These are phyloP conservation scores for Cistogaster globosa DNA, from an alignment of 2,888 invertebrate species.

Conservation along the genomic window DNA sequence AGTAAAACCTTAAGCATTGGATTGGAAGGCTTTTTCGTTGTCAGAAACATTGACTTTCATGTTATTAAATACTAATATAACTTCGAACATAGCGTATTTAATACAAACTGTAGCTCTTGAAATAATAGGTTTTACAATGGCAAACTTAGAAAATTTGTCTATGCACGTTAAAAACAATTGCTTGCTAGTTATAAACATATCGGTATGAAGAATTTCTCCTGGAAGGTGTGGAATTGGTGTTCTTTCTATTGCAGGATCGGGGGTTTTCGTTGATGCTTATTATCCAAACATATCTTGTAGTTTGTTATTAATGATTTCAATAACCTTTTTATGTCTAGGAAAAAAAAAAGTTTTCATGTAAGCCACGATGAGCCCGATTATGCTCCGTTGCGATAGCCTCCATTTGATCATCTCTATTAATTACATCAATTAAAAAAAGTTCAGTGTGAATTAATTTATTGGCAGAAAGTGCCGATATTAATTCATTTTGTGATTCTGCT, in stretches of 20 bases:
- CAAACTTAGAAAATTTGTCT: conserved; percentile 62
- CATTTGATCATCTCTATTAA: no score
- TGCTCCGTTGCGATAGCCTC: no score
- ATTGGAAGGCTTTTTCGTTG: conserved; percentile 56
- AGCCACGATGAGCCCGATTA: no score
- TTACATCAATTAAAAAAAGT: conserved; percentile 44
- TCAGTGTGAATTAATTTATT: neutral
- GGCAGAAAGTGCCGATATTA: no score
- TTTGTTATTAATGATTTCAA: conserved; percentile 18
- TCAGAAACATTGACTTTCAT: conserved; percentile 13
- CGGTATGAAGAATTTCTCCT: conserved; percentile 24
- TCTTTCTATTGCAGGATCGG: no score
- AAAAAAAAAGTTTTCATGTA: no score
- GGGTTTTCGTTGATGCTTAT: neutral
- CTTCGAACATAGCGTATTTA: no score
- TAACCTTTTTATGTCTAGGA: conserved; percentile 20
- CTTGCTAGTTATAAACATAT: conserved; percentile 40
- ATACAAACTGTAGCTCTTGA: no score
- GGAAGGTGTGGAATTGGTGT: no score
- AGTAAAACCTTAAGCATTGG: conserved; percentile 39
- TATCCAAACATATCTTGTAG: conserved; percentile 23
- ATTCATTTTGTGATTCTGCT: neutral
- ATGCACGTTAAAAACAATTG: conserved; percentile 40
- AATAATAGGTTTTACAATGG: no score
- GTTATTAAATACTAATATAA: no score